phyloP scores from a whole-genome alignment of 64 coral and sea anemone genomes.

The Pocillopora damicornis region DNA sequence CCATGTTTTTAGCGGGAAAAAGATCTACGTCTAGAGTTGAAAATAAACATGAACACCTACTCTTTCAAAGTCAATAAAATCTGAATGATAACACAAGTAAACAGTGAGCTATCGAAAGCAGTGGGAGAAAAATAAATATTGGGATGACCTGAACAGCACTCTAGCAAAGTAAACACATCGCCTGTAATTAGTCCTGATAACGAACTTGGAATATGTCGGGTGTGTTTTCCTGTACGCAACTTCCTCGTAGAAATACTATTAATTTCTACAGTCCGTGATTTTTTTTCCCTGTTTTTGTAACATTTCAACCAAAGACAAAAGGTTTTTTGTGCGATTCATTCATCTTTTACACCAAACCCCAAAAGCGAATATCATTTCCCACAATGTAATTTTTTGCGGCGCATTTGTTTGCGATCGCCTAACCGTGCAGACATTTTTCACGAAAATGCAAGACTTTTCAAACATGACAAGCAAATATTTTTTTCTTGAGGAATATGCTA shows the following conservation, averaged over 20 bases:
- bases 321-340: background rate
- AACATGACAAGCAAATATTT: no score
- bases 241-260: background rate
- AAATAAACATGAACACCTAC: background rate
- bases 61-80: constrained; percentile 1
- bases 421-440: no score
- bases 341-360: background rate
- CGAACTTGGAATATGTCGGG: background rate
- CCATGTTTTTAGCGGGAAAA: background rate
- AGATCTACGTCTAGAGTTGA: background rate
- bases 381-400: background rate
- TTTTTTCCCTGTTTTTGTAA: background rate
- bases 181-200: background rate
- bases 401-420: background rate
- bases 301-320: background rate
- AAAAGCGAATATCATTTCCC: background rate
- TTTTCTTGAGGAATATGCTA: no score
- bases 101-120: constrained; percentile 6
- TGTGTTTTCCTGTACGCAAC: background rate
- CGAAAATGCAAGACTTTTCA: no score
- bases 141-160: background rate
- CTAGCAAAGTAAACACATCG: background rate
- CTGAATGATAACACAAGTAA: constrained; percentile 7
- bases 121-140: background rate
- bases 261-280: background rate